These are phyloP conservation scores for Porites cylindrica DNA, from an alignment of 92 coral and sea anemone genomes.

Conservation along the genomic window DNA sequence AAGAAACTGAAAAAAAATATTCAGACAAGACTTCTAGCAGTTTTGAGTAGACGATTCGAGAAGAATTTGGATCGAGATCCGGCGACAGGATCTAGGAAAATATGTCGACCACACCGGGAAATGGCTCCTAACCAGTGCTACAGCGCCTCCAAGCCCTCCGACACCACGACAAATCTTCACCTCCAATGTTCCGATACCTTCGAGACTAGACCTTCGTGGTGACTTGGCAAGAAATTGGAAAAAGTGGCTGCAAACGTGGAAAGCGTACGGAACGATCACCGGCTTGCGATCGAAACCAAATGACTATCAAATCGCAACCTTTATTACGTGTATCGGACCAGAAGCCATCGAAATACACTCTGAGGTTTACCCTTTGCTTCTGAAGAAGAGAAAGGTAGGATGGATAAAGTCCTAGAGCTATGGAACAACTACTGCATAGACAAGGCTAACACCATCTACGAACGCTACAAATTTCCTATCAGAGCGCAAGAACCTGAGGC, in stretches of 20 bases:
- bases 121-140: no score
- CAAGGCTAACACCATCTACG: conserved; percentile 48
- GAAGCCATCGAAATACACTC: no score
- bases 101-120: no score
- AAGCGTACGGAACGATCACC: conserved; percentile 35
- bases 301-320: not conserved
- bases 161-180: not conserved
- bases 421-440: conserved; percentile 56
- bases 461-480: conserved; percentile 61
- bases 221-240: conserved; percentile 20
- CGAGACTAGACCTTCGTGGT: no score
- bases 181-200: not conserved
- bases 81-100: no score
- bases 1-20: no score
- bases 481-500: conserved; percentile 28
- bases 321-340: no score
- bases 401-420: conserved; percentile 47
- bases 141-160: not conserved
- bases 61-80: no score
- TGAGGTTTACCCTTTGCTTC: no score
- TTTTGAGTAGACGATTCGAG: no score
- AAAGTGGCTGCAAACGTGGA: conserved; percentile 46
- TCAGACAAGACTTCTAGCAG: no score
- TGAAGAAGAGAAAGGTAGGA: conserved; percentile 15
- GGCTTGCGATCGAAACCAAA: conserved; percentile 1